Conservation (phyloP, 2,888 invertebrate genomes). For the Myathropa florea region DNA sequence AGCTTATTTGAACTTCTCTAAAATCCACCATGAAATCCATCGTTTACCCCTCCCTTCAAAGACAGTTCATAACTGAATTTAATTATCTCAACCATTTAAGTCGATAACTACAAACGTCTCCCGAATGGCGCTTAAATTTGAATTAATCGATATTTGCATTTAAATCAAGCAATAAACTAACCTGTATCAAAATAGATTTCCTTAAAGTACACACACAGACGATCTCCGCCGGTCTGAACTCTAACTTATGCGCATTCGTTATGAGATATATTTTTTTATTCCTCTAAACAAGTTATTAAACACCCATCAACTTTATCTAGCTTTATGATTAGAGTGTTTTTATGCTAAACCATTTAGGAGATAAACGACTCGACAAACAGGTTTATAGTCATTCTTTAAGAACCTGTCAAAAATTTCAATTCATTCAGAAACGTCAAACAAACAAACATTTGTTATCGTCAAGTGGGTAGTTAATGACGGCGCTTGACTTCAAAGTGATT, state of each 20-base stretch:
- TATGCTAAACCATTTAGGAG: neutral
- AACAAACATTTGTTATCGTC: neutral
- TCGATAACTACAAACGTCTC: neutral
- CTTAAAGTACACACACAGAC: neutral
- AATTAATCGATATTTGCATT: constrained; percentile 49
- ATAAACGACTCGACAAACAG: neutral
- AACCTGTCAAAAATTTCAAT: neutral
- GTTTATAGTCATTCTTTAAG: neutral
- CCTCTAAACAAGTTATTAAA: constrained; percentile 12
- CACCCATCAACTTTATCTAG: constrained; percentile 5
- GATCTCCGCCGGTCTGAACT: constrained; percentile 6
- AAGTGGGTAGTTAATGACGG: neutral
- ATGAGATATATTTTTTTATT: neutral
- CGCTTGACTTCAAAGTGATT: neutral
- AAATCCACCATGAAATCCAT: neutral
- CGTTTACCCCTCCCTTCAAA: neutral
- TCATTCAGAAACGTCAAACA: neutral
- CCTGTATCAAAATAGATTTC: neutral
- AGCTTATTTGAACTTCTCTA: neutral
- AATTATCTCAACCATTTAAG: neutral
- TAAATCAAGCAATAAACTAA: constrained; percentile 53
- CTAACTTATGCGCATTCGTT: constrained; percentile 48
- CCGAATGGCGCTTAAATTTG: constrained; percentile 59
- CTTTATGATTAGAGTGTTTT: neutral
- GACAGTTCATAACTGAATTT: neutral